These are phyloP conservation scores for Pantherophis alleghaniensis DNA, from an alignment of 2,797 vertebrate species.

Conservation along the genomic window DNA sequence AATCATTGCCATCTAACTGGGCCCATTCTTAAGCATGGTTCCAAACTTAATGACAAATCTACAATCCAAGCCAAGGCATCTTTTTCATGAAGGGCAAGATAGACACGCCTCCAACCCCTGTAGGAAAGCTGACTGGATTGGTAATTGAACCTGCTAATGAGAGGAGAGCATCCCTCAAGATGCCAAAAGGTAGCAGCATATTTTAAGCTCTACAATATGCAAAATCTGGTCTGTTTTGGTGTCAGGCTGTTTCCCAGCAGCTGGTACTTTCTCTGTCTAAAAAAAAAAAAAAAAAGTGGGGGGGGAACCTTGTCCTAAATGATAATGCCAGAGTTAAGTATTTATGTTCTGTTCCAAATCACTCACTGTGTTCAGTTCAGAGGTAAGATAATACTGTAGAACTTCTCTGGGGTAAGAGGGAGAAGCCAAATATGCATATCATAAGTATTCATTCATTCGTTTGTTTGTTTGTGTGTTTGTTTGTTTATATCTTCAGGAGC, in stretches of 20 bases:
- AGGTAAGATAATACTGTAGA: neutral
- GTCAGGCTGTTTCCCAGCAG: neutral
- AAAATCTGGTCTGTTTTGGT: neutral
- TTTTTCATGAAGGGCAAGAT: neutral
- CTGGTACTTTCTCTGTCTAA: neutral
- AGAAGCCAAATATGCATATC: neutral
- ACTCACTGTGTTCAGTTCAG: neutral
- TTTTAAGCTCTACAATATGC: neutral
- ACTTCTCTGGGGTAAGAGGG: neutral
- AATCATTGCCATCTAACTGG: neutral
- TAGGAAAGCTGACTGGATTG: neutral
- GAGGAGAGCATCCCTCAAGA: neutral
- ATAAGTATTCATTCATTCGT: neutral
- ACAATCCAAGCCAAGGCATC: neutral
- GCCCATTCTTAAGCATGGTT: neutral
- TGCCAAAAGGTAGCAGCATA: neutral
- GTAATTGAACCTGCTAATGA: neutral
- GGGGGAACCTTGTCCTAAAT: neutral
- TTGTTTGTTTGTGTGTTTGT: too few relatives aligned
- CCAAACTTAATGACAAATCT: neutral
- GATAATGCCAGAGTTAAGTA: neutral
- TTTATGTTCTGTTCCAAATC: neutral
- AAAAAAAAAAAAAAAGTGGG: neutral
- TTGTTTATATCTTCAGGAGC: neutral
- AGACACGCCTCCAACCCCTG: neutral